These are phyloP conservation scores for Vesta saturnalis DNA, from an alignment of 2,888 invertebrate species.

Conservation along the genomic window DNA sequence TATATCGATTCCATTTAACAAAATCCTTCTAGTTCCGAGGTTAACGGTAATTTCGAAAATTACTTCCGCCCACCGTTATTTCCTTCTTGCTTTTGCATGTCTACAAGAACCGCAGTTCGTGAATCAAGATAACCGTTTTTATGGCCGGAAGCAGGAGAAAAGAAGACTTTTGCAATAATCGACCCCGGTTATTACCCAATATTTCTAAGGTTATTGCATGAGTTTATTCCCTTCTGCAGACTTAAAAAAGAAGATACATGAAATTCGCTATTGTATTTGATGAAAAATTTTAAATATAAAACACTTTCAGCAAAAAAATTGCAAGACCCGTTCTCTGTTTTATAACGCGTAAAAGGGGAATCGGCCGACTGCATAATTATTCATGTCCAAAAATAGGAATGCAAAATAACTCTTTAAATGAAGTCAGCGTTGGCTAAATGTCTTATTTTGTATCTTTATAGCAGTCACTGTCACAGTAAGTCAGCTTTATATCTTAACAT, in stretches of 20 bases:
- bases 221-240: conserved; percentile 27
- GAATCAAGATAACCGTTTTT: conserved; percentile 41
- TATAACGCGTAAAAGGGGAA: background rate
- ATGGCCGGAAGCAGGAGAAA: conserved; percentile 36
- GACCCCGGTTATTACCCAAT: conserved; percentile 32
- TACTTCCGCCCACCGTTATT: conserved; percentile 25
- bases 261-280: conserved; percentile 16
- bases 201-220: conserved; percentile 31
- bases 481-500: conserved; percentile 33
- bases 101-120: conserved; percentile 34
- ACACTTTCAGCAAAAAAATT: background rate
- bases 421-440: conserved; percentile 34
- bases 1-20: conserved; percentile 21
- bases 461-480: background rate
- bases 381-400: conserved; percentile 41
- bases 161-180: conserved; percentile 36
- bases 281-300: conserved; percentile 14
- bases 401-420: conserved; percentile 34
- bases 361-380: conserved; percentile 22
- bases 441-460: background rate
- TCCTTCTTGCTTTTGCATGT: conserved; percentile 32
- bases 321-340: background rate
- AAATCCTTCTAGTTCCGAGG: conserved; percentile 17
- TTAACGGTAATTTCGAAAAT: conserved; percentile 27
- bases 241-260: conserved; percentile 26